These are phyloP conservation scores for Muscicapa comitata DNA, from an alignment of 2,797 vertebrate species.

Conservation along the genomic window DNA sequence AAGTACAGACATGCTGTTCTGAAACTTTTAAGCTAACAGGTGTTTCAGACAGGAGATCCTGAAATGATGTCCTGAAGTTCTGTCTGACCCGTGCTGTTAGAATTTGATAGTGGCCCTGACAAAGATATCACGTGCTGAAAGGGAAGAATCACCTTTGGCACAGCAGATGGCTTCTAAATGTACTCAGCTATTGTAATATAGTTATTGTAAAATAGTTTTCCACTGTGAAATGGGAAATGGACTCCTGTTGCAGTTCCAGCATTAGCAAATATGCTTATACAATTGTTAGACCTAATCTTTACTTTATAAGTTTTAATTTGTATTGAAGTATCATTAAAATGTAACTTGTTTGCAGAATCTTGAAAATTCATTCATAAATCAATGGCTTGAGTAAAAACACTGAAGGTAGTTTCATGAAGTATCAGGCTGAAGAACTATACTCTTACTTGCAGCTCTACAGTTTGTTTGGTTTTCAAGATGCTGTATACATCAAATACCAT, in stretches of 20 bases:
- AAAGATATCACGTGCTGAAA: neutral
- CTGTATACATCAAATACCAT: neutral
- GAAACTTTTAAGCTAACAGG: neutral
- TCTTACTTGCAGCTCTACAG: neutral
- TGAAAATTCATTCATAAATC: neutral
- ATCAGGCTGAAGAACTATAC: neutral
- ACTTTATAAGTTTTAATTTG: neutral
- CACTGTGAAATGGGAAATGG: neutral
- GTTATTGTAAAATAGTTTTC: neutral
- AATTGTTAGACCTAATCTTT: neutral
- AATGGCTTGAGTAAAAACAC: neutral
- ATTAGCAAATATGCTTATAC: neutral
- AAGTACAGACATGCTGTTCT: neutral
- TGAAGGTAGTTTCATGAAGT: neutral
- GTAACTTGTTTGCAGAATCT: neutral
- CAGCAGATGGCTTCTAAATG: neutral
- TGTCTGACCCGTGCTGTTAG: accelerated
- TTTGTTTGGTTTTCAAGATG: neutral
- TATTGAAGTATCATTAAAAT: neutral
- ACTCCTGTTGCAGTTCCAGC: neutral
- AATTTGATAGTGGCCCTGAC: neutral
- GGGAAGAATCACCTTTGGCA: neutral
- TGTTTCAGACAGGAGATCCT: neutral
- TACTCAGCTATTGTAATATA: neutral
- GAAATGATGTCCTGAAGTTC: neutral